Evolutionary conservation across 2,888 invertebrate genomes (phyloP).

Genomic region (Neocrepidodera transversa): DNA sequence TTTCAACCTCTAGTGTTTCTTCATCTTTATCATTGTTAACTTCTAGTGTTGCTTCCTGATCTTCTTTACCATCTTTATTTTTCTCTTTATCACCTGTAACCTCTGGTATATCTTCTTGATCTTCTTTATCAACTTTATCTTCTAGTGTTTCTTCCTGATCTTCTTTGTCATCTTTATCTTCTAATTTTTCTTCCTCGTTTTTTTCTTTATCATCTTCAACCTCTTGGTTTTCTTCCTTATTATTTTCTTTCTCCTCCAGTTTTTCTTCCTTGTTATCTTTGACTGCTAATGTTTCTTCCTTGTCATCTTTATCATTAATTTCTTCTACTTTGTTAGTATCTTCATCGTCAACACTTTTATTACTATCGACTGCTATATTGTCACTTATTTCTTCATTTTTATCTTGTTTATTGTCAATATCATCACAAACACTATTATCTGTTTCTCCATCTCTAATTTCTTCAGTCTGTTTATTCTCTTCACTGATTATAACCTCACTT

Average conservation of each 20-base stretch:
- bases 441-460: too few species aligned
- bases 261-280: too few species aligned
- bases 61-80: not conserved
- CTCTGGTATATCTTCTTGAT: not conserved
- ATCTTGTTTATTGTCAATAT: not conserved
- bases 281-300: not conserved
- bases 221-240: not conserved
- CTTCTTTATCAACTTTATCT: too few species aligned
- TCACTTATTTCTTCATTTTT: not conserved
- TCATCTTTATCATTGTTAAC: too few species aligned
- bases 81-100: not conserved
- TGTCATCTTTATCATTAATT: slow-evolving; percentile 1
- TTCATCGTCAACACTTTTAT: slow-evolving; percentile 3
- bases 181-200: not conserved
- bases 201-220: not conserved
- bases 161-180: not conserved
- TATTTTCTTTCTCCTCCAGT: not conserved
- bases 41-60: slow-evolving; percentile 6
- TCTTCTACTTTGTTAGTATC: slow-evolving; percentile 5
- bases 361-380: not conserved
- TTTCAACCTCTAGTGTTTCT: too few species aligned
- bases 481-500: too few species aligned
- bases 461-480: not conserved
- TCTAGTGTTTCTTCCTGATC: slow-evolving; percentile 9
- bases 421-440: not conserved